phyloP scores from a whole-genome alignment of 1,140 invertebrate genomes.

The Acromyrmex echinatior region DNA sequence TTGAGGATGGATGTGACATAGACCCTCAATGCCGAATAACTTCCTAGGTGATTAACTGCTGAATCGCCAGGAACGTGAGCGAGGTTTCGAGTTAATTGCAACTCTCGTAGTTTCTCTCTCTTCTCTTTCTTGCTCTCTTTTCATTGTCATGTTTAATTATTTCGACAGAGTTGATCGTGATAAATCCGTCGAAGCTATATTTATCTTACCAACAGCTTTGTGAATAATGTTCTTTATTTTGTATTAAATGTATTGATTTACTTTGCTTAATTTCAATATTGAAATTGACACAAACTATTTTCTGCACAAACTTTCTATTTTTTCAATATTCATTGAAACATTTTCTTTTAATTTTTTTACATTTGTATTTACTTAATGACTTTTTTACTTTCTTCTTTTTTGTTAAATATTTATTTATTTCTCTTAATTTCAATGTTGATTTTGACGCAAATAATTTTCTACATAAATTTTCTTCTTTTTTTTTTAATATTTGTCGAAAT shows the following conservation, averaged over 20 bases:
- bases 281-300: neutral
- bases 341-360: neutral
- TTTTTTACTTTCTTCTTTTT: neutral
- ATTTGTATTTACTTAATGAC: neutral
- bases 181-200: slow-evolving; percentile 24
- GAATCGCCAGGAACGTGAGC: slow-evolving; percentile 70
- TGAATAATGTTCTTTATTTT: neutral
- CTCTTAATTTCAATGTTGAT: neutral
- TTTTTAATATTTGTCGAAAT: neutral
- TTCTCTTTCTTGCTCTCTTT: slow-evolving; percentile 11
- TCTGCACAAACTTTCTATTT: neutral
- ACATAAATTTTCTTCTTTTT: neutral
- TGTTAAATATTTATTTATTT: neutral
- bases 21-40: slow-evolving; percentile 68
- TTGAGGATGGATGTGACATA: slow-evolving; percentile 64
- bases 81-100: slow-evolving; percentile 74
- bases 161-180: neutral
- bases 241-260: neutral
- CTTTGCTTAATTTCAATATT: neutral
- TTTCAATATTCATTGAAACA: neutral
- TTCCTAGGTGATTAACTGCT: slow-evolving; percentile 74
- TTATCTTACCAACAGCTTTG: neutral
- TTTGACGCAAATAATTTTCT: neutral
- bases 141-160: slow-evolving; percentile 38
- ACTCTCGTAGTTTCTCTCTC: slow-evolving; percentile 2